These are phyloP conservation scores for Tinea semifulvella DNA, from an alignment of 2,888 invertebrate genomes.

Conservation along the genomic window DNA sequence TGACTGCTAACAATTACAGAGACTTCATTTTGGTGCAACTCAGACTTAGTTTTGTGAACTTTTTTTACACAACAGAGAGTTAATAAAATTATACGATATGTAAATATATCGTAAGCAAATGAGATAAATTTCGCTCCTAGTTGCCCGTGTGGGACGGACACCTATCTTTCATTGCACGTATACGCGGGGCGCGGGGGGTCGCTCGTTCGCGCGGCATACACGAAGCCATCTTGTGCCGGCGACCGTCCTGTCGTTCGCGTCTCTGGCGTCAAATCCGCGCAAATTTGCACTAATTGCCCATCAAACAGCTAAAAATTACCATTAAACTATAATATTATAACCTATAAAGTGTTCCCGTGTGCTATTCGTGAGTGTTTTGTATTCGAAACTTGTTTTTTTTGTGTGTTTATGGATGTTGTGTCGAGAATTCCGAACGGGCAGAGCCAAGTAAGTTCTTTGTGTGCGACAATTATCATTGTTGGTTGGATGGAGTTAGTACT, in stretches of 20 bases:
- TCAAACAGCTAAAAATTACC: slow-evolving; percentile 27
- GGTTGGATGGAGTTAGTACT: not conserved
- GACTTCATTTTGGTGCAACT: no score
- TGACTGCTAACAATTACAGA: no score
- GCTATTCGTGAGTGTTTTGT: not conserved
- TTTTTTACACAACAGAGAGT: no score
- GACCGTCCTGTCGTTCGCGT: slow-evolving; percentile 60
- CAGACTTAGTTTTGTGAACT: no score
- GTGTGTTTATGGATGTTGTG: slow-evolving; percentile 10
- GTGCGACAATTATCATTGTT: slow-evolving; percentile 65
- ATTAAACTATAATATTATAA: slow-evolving; percentile 19
- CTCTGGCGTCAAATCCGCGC: slow-evolving; percentile 50
- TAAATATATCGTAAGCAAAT: no score
- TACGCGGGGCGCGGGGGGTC: slow-evolving; percentile 47
- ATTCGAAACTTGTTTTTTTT: slow-evolving; percentile 1
- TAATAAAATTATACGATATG: no score
- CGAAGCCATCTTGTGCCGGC: slow-evolving; percentile 60
- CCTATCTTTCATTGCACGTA: slow-evolving; percentile 69
- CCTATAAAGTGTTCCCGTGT: slow-evolving; percentile 26
- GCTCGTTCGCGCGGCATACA: slow-evolving; percentile 46
- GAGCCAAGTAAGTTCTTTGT: slow-evolving; percentile 59
- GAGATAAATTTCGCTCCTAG: slow-evolving; percentile 1
- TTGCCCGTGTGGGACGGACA: slow-evolving; percentile 37
- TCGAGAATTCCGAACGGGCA: slow-evolving; percentile 25
- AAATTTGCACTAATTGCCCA: slow-evolving; percentile 61